Percentiles rank a stretch among this genome's conserved stretches.
Conservation (phyloP, 2,797 vertebrate species). For the Thamnophis elegans region DNA sequence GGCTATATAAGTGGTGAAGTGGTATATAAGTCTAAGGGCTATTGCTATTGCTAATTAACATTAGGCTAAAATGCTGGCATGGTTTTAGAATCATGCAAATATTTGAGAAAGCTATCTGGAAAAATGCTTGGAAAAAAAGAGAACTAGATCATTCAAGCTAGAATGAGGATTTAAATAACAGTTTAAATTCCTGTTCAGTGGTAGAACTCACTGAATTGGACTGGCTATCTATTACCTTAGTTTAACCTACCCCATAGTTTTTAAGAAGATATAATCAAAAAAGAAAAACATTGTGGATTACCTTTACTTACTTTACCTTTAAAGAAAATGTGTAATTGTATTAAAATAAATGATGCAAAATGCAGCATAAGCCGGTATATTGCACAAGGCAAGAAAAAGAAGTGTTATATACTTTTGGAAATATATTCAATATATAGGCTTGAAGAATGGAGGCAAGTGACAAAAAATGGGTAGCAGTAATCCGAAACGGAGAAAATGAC, state of each 20-base stretch:
- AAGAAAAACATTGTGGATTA: not conserved
- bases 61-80: not conserved
- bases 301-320: not conserved
- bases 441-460: not conserved
- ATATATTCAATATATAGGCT: not conserved
- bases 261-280: not conserved
- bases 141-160: too few species aligned
- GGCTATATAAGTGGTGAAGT: too few species aligned
- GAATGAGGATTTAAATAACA: too few species aligned
- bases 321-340: not conserved
- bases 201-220: too few species aligned
- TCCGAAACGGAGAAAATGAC: not conserved
- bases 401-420: not conserved
- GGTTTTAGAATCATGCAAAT: not conserved
- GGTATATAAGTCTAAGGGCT: too few species aligned
- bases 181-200: too few species aligned
- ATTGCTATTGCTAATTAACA: not conserved
- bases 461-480: not conserved
- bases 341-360: not conserved
- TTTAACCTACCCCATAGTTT: not conserved
- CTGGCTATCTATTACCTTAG: too few species aligned
- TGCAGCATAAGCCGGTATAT: not conserved
- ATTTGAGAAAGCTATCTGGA: not conserved
- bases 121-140: not conserved
- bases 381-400: not conserved